Conservation (phyloP, 2,113 vertebrate species). For the Corvus moneduloides region DNA sequence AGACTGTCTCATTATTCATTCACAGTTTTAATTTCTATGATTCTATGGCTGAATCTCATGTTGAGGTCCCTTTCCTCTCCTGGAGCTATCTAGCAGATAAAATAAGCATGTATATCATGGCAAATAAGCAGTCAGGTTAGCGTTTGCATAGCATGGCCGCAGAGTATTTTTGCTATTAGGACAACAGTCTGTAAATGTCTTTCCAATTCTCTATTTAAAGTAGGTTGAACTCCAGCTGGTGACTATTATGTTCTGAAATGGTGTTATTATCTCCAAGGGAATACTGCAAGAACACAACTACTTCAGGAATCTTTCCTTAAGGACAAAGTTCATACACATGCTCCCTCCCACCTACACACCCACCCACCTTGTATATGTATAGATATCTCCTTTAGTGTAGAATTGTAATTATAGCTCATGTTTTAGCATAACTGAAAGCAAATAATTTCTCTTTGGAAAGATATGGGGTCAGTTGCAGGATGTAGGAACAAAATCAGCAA, state of each 20-base stretch:
- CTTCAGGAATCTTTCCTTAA: constrained; percentile 18
- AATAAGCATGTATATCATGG: not conserved
- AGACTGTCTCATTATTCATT: not conserved
- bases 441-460: not conserved
- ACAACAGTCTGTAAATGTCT: not conserved
- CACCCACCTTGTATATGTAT: not conserved
- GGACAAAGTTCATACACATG: not conserved
- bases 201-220: constrained; percentile 12
- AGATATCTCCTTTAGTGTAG: not conserved
- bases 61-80: not conserved
- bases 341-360: not conserved
- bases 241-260: not conserved
- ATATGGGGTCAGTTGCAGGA: not conserved
- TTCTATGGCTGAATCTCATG: not conserved
- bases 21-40: not conserved
- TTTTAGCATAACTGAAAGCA: not conserved
- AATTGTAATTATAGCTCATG: not conserved
- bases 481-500: not conserved
- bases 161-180: not conserved
- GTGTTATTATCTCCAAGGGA: constrained; percentile 3
- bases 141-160: not conserved
- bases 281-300: not conserved
- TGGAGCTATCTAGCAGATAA: not conserved
- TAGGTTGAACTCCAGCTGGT: not conserved
- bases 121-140: not conserved